Conservation (phyloP, 2,888 invertebrate species). For the Pyrrhia umbra region DNA sequence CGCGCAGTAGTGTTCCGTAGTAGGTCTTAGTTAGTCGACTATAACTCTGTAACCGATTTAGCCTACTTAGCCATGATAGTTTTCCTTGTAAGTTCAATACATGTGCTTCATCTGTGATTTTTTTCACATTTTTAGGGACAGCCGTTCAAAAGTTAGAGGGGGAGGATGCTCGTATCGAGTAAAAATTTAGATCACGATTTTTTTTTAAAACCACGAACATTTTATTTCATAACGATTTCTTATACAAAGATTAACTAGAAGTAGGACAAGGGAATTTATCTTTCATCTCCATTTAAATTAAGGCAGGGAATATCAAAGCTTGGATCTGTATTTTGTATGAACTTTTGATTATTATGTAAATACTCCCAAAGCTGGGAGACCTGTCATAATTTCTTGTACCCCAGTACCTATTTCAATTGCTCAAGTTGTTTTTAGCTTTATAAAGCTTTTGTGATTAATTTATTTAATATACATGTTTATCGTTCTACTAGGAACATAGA, state of each 20-base stretch:
- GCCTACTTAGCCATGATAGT: no score
- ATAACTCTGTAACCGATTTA: no score
- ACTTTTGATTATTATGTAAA: constrained; percentile 52
- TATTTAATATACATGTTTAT: no score
- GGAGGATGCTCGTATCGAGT: no score
- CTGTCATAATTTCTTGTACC: constrained; percentile 28
- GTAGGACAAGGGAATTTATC: constrained; percentile 31
- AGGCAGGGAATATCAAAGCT: constrained; percentile 21
- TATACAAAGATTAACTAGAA: constrained; percentile 7
- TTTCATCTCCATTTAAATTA: constrained; percentile 45
- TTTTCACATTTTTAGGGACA: no score
- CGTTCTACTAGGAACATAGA: no score
- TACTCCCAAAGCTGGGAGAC: constrained; percentile 20
- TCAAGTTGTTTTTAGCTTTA: constrained; percentile 15
- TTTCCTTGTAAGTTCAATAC: no score
- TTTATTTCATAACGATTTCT: not conserved
- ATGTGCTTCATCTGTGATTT: no score
- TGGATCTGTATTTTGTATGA: constrained; percentile 30
- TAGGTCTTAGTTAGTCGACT: no score
- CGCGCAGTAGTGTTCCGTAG: no score
- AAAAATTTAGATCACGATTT: not conserved
- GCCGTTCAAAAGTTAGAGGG: no score
- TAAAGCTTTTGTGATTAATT: not conserved
- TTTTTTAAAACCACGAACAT: not conserved
- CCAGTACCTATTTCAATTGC: constrained; percentile 28